These are phyloP conservation scores for Pinctada fucata DNA, from an alignment of 2,888 invertebrate genomes.

Conservation along the genomic window DNA sequence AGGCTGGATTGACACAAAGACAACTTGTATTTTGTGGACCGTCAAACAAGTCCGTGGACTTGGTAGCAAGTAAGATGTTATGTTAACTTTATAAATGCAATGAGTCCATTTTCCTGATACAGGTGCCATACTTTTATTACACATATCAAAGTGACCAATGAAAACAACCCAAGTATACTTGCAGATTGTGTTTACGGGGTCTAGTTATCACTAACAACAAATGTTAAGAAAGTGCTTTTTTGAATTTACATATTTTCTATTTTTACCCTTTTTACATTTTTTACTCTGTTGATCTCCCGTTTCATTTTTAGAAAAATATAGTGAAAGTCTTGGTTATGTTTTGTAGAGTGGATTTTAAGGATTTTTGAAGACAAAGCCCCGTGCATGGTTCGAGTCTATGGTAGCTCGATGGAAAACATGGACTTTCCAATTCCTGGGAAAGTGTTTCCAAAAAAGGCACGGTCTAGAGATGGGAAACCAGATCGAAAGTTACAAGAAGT, in stretches of 20 bases:
- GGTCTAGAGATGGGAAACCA: conserved; percentile 34
- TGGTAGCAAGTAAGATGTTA: conserved; percentile 66
- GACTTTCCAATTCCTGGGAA: conserved; percentile 64
- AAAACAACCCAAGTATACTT: too few relatives aligned
- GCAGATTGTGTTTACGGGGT: too few relatives aligned
- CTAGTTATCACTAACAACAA: too few relatives aligned
- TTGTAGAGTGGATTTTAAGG: conserved; percentile 42
- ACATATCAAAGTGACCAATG: too few relatives aligned
- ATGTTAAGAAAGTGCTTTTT: too few relatives aligned
- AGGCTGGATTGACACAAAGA: conserved; percentile 42
- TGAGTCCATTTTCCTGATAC: too few relatives aligned
- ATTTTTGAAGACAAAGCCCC: conserved; percentile 31
- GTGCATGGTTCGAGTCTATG: conserved; percentile 63
- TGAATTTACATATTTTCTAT: background rate
- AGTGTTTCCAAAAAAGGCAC: conserved; percentile 42
- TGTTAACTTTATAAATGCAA: too few relatives aligned
- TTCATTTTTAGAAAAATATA: background rate
- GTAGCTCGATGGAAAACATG: conserved; percentile 56
- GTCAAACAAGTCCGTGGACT: conserved; percentile 42
- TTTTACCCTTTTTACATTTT: conserved; percentile 7
- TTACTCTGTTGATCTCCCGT: too few relatives aligned
- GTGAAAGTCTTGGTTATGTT: background rate
- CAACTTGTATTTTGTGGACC: conserved; percentile 72
- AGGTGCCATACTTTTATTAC: too few relatives aligned
- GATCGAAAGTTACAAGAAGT: conserved; percentile 34